Evolutionary conservation across 2,888 invertebrate genomes (phyloP), one percentile per base, ranked within the genome.

Genomic region (Cancer borealis): DNA sequence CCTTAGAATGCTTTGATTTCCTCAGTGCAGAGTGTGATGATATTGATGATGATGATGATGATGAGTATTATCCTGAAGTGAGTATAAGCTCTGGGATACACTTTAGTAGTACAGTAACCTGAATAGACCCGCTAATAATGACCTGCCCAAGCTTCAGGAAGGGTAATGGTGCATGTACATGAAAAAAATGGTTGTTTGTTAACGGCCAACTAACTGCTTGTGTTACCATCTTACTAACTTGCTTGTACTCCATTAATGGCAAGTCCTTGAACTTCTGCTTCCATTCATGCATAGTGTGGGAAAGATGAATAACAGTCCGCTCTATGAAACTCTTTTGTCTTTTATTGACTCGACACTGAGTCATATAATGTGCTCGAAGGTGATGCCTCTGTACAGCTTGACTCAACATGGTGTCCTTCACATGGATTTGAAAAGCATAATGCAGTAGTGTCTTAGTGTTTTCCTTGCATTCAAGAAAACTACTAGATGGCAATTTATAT

Each of bases 1-100:
- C 97, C 21, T 96, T 97, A 66, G 97, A 96, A 95, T 97, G 97
- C 91, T 97, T 97, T 96, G 97, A 97, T 96, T 97, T 97, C 96
- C 96, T 97, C 54, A 97, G 97, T 96, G 96, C 96, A 21, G 97
- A 97, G 95, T 94, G 93, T 91, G 96, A 96, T 92, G 95, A 95
- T 92, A 94, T 94, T 92, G 92, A 91, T 92, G 92, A 87, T 60
- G 93, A 93, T 92, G 93, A 93, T 92, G 94, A 95, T 94, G 91
- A 95, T 79, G 95, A 94, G 90, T 93, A 94, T 94, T 92, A 94
- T 88, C 89, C 95, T 54, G 91, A 93, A 79, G 95, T 95, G 89
- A 94, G 93, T 95, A 93, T 93, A 45, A 89, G 84, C 46, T 79
- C 39, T 79, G 79, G 79, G 73, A 91, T 91, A 12, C 47, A 91